phyloP scores from a whole-genome alignment of 2,113 vertebrate genomes.

The Ranitomeya variabilis region DNA sequence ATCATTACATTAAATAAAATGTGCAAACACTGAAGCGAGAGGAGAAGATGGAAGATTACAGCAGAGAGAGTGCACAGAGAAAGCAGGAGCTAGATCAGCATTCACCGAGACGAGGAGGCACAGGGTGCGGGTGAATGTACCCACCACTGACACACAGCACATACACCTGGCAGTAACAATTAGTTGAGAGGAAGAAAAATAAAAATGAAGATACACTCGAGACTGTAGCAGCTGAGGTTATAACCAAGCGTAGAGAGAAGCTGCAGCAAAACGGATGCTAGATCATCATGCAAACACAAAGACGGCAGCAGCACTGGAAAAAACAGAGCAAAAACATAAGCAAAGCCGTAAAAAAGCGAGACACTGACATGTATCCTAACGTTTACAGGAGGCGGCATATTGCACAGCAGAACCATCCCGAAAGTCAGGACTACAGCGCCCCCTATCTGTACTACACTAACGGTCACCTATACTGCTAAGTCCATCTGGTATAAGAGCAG shows the following conservation, averaged over 20 bases:
- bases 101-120: slow-evolving; percentile 9
- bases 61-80: slow-evolving; percentile 1
- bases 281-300: slow-evolving; percentile 49
- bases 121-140: background rate
- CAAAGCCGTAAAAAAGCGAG: slow-evolving; percentile 19
- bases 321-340: slow-evolving; percentile 8
- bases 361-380: slow-evolving; percentile 18
- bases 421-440: background rate
- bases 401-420: slow-evolving; percentile 18
- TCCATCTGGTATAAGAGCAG: slow-evolving; percentile 63
- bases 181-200: slow-evolving; percentile 16
- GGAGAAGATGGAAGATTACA: background rate
- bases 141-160: slow-evolving; percentile 22
- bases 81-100: slow-evolving; percentile 29
- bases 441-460: slow-evolving; percentile 43
- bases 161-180: slow-evolving; percentile 34
- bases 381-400: background rate
- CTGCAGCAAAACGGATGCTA: slow-evolving; percentile 24
- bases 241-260: slow-evolving; percentile 27
- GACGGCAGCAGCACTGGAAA: slow-evolving; percentile 18
- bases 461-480: slow-evolving; percentile 56
- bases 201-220: background rate
- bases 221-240: background rate
- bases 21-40: slow-evolving; percentile 27
- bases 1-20: background rate